Evolutionary conservation across 2,113 vertebrate genomes (phyloP).

Genomic region (Gila orcuttii): DNA sequence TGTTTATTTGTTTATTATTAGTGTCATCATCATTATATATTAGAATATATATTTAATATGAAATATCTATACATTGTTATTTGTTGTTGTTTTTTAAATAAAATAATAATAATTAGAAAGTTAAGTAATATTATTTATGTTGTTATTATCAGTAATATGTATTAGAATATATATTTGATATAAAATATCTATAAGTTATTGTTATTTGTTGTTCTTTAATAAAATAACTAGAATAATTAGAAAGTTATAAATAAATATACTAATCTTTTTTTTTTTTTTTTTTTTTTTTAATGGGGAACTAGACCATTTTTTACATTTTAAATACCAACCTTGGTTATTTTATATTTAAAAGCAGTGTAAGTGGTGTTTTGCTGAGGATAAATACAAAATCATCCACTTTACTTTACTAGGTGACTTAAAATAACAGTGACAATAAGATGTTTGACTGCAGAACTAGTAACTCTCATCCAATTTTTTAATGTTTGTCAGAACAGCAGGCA

Average conservation of each 20-base stretch:
- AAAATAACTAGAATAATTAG: no score
- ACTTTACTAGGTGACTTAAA: neutral
- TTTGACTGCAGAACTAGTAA: neutral
- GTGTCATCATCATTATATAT: neutral
- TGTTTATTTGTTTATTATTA: neutral
- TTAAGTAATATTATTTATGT: no score
- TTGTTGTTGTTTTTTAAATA: no score
- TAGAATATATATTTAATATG: neutral
- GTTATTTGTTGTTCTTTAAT: no score
- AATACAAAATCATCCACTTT: neutral
- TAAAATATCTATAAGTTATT: neutral
- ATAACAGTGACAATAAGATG: neutral
- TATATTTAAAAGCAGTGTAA: neutral
- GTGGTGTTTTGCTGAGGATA: neutral
- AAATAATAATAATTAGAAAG: no score
- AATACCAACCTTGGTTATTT: neutral
- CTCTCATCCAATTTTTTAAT: neutral
- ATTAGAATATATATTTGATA: neutral
- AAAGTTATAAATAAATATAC: no score
- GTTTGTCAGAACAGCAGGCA: conserved; percentile 34
- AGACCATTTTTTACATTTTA: neutral
- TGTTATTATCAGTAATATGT: neutral
- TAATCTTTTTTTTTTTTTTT: no score
- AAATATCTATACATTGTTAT: neutral
- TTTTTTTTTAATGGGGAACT: no score